Conservation (phyloP, 2,797 vertebrate genomes). For the Gobionotothen gibberifrons region DNA sequence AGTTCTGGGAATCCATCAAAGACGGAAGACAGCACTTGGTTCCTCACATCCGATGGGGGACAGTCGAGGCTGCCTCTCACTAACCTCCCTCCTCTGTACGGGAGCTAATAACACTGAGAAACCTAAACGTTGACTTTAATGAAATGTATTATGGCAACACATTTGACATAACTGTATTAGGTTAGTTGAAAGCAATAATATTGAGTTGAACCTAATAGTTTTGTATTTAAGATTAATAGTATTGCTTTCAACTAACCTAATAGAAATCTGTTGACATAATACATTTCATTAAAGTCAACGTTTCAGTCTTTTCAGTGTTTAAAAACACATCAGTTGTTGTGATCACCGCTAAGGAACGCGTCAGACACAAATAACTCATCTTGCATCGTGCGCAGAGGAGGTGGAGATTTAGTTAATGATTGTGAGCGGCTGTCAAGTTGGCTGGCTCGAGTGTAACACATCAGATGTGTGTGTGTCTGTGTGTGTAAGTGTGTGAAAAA, state of each 20-base stretch:
- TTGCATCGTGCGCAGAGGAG: conserved; percentile 16
- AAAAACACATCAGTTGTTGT: conserved; percentile 16
- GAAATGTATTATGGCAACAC: too few species aligned
- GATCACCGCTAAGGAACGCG: conserved; percentile 49
- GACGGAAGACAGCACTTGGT: conserved; percentile 12
- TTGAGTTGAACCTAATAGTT: too few species aligned
- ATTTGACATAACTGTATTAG: too few species aligned
- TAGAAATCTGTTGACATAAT: too few species aligned
- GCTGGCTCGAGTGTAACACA: conserved; percentile 29
- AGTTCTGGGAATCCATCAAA: conserved; percentile 46
- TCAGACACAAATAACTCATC: conserved; percentile 25
- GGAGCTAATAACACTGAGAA: background rate
- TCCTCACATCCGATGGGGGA: background rate
- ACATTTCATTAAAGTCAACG: too few species aligned
- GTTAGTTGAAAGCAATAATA: too few species aligned
- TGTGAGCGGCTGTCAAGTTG: conserved; percentile 36
- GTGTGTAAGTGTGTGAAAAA: conserved; percentile 21
- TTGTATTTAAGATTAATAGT: too few species aligned
- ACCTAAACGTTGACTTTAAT: too few species aligned
- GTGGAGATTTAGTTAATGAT: conserved; percentile 45
- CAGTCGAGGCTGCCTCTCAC: conserved; percentile 24
- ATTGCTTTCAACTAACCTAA: too few species aligned
- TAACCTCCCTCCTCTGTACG: conserved; percentile 29
- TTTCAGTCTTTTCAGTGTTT: too few species aligned
- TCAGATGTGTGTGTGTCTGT: conserved; percentile 31